A percentile compares a stretch with the other conserved stretches of the same genome.
Evolutionary conservation across 1,140 invertebrate genomes (phyloP).

Genomic region (Periplaneta americana): DNA sequence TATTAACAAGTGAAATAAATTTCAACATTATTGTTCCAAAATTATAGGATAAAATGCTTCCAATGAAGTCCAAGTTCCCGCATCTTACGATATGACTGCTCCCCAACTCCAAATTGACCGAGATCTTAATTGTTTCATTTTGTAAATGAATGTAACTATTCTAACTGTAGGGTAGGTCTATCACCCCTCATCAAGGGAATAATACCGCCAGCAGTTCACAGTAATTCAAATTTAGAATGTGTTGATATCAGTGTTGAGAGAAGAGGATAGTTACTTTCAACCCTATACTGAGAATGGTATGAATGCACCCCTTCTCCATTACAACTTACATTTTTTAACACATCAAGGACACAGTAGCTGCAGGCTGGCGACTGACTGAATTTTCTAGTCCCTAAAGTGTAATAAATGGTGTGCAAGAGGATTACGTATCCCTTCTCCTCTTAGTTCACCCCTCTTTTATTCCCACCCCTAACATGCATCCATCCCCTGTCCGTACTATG

Average conservation of each 20-base stretch:
- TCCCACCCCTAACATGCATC: neutral
- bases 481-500: neutral
- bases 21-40: too few relatives aligned
- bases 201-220: neutral
- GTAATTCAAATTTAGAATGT: neutral
- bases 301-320: neutral
- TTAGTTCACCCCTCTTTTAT: neutral
- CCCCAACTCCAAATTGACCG: neutral
- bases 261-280: neutral
- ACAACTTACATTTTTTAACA: neutral
- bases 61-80: neutral
- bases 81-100: neutral
- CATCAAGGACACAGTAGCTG: neutral
- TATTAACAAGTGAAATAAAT: too few relatives aligned
- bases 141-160: neutral
- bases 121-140: neutral
- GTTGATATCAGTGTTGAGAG: neutral
- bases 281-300: neutral
- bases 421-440: neutral
- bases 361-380: neutral
- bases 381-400: neutral
- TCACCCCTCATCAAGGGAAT: neutral
- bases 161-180: neutral
- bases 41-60: too few relatives aligned
- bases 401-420: neutral